A percentile compares a stretch with the other conserved stretches of the same genome.
Conservation (phyloP, 2,113 vertebrate genomes). For the Podiceps cristatus region DNA sequence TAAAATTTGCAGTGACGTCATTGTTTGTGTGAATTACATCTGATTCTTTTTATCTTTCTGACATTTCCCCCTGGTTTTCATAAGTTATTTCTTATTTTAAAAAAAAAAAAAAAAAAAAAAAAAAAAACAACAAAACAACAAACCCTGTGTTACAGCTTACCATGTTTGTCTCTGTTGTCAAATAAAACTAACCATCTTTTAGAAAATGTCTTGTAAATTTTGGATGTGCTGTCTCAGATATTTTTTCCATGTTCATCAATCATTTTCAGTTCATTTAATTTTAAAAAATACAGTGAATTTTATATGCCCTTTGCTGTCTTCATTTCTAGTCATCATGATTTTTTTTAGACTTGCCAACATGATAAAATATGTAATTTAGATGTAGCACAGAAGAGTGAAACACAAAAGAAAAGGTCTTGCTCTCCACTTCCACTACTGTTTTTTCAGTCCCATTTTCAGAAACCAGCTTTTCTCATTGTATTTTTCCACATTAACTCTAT, state of each 20-base stretch:
- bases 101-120: not conserved
- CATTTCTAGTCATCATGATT: not conserved
- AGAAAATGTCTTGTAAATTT: not conserved
- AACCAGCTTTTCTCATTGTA: not conserved
- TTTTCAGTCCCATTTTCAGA: not conserved
- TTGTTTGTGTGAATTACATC: not conserved
- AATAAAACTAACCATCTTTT: not conserved
- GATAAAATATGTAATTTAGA: not conserved
- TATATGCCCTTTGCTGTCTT: not conserved
- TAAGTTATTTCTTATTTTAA: not conserved
- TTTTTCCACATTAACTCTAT: not conserved
- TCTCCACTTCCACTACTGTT: not conserved
- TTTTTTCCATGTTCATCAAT: not conserved
- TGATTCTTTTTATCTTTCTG: not conserved
- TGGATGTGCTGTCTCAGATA: not conserved
- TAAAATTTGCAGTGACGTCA: not conserved
- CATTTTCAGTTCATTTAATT: not conserved
- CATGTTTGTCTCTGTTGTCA: not conserved
- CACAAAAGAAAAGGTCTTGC: not conserved
- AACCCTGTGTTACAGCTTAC: rapidly evolving
- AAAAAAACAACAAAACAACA: too few species aligned
- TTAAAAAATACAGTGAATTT: not conserved
- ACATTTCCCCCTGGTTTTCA: rapidly evolving
- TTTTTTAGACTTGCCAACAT: not conserved
- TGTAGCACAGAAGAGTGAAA: not conserved